Conservation (phyloP, 2,797 vertebrate species). For the Micropoecilia bifurca region DNA sequence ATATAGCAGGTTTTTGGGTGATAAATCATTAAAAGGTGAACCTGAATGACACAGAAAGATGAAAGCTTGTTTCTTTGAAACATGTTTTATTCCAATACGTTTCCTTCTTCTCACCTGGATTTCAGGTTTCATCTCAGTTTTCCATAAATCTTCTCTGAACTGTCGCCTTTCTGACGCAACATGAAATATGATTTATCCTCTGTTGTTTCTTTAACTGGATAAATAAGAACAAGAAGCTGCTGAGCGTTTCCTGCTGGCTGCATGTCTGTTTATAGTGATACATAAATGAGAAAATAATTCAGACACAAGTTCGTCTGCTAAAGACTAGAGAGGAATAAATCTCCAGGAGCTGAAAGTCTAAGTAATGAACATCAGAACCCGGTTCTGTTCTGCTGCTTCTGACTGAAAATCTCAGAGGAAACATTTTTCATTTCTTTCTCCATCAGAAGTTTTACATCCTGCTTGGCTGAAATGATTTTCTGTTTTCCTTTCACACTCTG, state of each 20-base stretch:
- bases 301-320: background rate
- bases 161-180: background rate
- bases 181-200: background rate
- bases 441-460: constrained; percentile 1
- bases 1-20: background rate
- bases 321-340: background rate
- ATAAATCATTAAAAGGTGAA: background rate
- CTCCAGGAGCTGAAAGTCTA: background rate
- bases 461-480: background rate
- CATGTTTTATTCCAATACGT: background rate
- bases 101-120: background rate
- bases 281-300: background rate
- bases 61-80: background rate
- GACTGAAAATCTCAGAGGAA: background rate
- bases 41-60: background rate
- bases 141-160: background rate
- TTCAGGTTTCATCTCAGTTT: background rate
- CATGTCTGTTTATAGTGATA: background rate
- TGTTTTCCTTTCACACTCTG: background rate
- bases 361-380: background rate
- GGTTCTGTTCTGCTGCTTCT: background rate
- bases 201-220: background rate
- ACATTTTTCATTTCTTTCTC: background rate
- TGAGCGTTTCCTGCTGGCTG: background rate
- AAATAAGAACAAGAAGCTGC: background rate